A percentile compares a stretch with the other conserved stretches of the same genome.
Evolutionary conservation across 1,140 invertebrate species (phyloP).

Genomic region (Papilio polytes): DNA sequence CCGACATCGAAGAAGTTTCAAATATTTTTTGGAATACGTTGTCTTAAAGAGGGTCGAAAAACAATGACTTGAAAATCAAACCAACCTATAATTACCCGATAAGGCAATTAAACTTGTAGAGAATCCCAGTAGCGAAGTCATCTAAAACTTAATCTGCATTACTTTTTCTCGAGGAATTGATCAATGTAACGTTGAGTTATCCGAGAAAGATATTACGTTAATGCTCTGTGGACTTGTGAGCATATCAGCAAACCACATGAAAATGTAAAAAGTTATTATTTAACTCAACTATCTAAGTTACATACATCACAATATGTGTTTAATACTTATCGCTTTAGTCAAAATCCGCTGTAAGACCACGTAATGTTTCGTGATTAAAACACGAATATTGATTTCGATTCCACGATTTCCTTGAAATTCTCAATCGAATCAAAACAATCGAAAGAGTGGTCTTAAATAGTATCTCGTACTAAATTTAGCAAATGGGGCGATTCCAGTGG

Average conservation of each 20-base stretch:
- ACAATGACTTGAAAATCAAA: neutral
- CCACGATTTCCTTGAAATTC: neutral
- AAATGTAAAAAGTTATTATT: no score
- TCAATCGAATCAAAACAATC: constrained; percentile 19
- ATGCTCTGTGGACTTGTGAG: neutral
- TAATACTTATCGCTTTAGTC: no score
- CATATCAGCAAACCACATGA: no score
- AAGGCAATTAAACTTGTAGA: neutral
- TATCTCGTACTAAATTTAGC: constrained; percentile 13
- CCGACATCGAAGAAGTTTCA: no score
- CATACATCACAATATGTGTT: no score
- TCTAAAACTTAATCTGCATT: neutral
- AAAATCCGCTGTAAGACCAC: neutral
- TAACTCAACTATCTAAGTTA: no score
- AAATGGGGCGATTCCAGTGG: constrained; percentile 11
- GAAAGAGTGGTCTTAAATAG: constrained; percentile 7
- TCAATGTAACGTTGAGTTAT: neutral
- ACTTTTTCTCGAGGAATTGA: neutral
- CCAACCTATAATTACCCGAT: neutral
- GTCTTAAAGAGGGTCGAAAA: no score
- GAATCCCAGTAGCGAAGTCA: neutral
- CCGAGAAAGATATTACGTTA: neutral
- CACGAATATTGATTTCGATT: neutral
- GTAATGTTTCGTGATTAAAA: neutral
- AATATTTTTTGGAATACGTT: no score